Evolutionary conservation across 2,797 vertebrate species (phyloP).

Genomic region (Rhinophrynus dorsalis): DNA sequence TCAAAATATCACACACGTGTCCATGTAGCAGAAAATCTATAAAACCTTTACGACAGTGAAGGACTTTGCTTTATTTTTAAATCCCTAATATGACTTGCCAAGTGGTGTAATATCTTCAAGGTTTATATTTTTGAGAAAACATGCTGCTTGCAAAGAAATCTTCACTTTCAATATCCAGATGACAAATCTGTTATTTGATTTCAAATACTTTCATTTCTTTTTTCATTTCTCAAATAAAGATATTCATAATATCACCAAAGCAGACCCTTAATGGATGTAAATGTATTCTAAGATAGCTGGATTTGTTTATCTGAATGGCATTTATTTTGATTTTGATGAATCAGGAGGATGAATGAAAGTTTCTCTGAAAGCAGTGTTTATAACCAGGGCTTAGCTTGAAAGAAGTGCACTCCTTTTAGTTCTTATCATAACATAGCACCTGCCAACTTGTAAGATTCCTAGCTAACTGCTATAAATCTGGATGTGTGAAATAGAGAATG

Average conservation of each 20-base stretch:
- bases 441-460: conserved; percentile 10
- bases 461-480: conserved; percentile 8
- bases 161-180: too few relatives aligned
- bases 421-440: conserved; percentile 29
- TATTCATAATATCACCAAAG: background rate
- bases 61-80: too few relatives aligned
- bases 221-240: too few relatives aligned
- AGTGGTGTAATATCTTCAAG: too few relatives aligned
- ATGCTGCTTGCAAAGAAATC: too few relatives aligned
- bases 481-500: conserved; percentile 2
- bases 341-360: conserved; percentile 1
- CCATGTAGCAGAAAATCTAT: too few relatives aligned
- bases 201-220: too few relatives aligned
- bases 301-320: conserved; percentile 33
- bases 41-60: too few relatives aligned
- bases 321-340: conserved; percentile 21
- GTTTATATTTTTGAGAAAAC: too few relatives aligned
- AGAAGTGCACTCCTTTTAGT: background rate
- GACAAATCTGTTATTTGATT: too few relatives aligned
- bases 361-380: conserved; percentile 15
- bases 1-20: too few relatives aligned
- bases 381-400: background rate
- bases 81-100: too few relatives aligned
- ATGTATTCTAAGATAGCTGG: conserved; percentile 9
- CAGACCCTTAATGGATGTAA: conserved; percentile 10